Percentiles rank a stretch among this genome's conserved stretches.
Conservation (phyloP, 2,113 vertebrate species). For the Cairina moschata region DNA sequence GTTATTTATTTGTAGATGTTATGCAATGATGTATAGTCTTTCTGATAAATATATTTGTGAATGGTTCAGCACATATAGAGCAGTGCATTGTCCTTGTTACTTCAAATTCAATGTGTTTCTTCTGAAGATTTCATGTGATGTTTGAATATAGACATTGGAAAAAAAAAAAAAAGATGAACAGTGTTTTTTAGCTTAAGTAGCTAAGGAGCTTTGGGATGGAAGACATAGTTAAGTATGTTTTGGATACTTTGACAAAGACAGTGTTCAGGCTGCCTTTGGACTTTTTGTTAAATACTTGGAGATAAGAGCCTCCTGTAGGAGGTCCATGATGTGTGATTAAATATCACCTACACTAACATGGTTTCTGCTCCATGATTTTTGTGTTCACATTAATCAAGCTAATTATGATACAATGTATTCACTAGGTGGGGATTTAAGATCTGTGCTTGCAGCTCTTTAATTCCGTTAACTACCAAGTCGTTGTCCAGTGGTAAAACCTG, state of each 20-base stretch:
- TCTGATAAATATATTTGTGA: background rate
- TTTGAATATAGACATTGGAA: background rate
- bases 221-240: rapidly evolving
- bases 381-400: background rate
- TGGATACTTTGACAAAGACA: background rate
- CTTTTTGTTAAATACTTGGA: background rate
- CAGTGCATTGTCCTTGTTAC: background rate
- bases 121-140: background rate
- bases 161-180: background rate
- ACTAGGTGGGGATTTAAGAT: background rate
- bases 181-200: background rate
- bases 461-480: background rate
- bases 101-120: background rate
- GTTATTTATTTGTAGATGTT: background rate
- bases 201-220: background rate
- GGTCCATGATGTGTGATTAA: background rate
- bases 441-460: background rate
- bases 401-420: background rate
- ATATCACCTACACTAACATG: rapidly evolving
- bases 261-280: rapidly evolving
- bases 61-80: background rate
- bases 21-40: background rate
- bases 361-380: background rate
- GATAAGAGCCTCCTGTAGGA: background rate
- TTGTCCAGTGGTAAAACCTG: background rate